Evolutionary conservation across 2,113 vertebrate species (phyloP), one percentile per base, ranked within the genome.

Genomic region (Chaenogobius annularis): DNA sequence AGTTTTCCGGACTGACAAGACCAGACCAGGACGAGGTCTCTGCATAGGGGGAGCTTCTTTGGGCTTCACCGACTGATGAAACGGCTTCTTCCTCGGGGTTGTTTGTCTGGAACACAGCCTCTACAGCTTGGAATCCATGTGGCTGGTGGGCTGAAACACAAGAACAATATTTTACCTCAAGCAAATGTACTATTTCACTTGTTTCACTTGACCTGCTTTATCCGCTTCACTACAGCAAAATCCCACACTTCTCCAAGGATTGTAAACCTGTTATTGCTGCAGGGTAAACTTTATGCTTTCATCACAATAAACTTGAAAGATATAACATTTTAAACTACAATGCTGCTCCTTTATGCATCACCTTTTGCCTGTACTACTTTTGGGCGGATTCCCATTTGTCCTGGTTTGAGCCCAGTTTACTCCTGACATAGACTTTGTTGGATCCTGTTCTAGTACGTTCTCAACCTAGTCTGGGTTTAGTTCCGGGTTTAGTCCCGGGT

Each of bases 21-120:
- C 86, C 88, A 0, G 90, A 87, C 92, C 90, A 91, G 70, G 79
- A 72, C 17, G 92, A 90, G 1, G 84, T 84, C 40, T 88, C 66
- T 7, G 85, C 54, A 23, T 75, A 76, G 23, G 73, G 70, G 43
- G 17, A 20, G 5, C 47, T 80, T 6, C 8, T 67, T 69, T 87
- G 81, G 70, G 84, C 31, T 46, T 87, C 79, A 11, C 68, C 47
- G 20, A 75, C 71, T 11, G 83, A 75, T 56, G 87, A 59, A 58
- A 70, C 55, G 15, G 71, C 54, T 37, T 80, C 80, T 50, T 67
- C 66, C 54, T 70, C 54, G 23, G 76, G 72, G 52, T 83, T 61
- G 15, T 68, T 2, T 0, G 76, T 72, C 65, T 89, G 88, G 46
- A 83, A 68, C 40, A 84, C 66, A 3, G 85, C 70, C 72, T 89